Evolutionary conservation across 2,888 invertebrate species (phyloP), one percentile per base, ranked within the genome.

Genomic region (Sinopyrophorus schimmeli): DNA sequence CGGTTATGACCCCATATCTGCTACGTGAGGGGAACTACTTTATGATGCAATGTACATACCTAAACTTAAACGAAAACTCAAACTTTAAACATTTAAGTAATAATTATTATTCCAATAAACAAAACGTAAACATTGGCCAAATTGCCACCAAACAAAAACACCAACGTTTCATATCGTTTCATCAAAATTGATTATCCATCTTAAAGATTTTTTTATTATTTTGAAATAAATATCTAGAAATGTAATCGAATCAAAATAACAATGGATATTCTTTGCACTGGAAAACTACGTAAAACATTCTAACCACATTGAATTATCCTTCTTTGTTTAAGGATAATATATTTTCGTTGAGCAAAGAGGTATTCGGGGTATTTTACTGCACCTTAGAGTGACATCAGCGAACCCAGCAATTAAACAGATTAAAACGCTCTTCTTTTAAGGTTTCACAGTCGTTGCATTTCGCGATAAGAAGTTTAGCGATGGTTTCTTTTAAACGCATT

Each of bases 1-100:
- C 21, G 34, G 41, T 32, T 42, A 28, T 47, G 51, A 52, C 46
- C 51, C 51, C 47, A 27, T 47, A 52, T 52, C 37, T 52, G 42
- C 37, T 47, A 47, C 51, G 47, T 47, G 51, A n/a, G n/a, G 43
- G 43, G 24, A 26, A 27, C 42, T 34, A 18, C 24, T 43, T 43
- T 43, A 43, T 43, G 17, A 24, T 34, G 12, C 26, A 34, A 32
- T 23, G 34, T 32, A 35, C 21, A 15, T 34, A 34, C 34, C 24
- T 21, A 21, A 38, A 24, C 26, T 38, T 15, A 9, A 38, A 15
- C 26, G 17, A 38, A 38, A 38, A 7, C 4, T 24, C 6, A 9
- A 24, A 4, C 7, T 26, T 11, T 37, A 24, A 15, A n/a, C n/a
- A n/a, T n/a, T n/a, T n/a, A n/a, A n/a, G n/a, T n/a, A n/a, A n/a